Conservation (phyloP, 1,140 invertebrate species). For the Psilanteris sp. region DNA sequence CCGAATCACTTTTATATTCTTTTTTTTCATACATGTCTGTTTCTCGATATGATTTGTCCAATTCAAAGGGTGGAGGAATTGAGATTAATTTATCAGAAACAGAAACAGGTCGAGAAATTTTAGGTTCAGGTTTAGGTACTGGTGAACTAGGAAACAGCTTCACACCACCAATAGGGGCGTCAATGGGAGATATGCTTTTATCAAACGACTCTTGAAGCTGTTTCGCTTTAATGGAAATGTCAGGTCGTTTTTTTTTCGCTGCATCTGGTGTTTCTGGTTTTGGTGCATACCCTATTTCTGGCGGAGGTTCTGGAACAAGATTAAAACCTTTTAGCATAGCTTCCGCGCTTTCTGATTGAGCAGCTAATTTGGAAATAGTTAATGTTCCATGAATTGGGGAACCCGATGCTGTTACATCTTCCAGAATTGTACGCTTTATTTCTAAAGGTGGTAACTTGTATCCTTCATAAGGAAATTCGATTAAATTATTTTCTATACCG, state of each 20-base stretch:
- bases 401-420: conserved; percentile 72
- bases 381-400: conserved; percentile 71
- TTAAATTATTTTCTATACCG: conserved; percentile 75
- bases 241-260: conserved; percentile 78
- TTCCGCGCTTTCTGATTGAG: conserved; percentile 74
- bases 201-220: conserved; percentile 83
- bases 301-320: conserved; percentile 85
- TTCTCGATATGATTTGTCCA: conserved; percentile 47
- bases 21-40: conserved; percentile 43
- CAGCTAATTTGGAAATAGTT: conserved; percentile 72
- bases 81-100: conserved; percentile 51
- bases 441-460: conserved; percentile 71
- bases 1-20: conserved; percentile 51
- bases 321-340: conserved; percentile 79
- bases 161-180: conserved; percentile 84
- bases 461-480: conserved; percentile 76
- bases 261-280: conserved; percentile 76
- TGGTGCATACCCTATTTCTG: conserved; percentile 85
- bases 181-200: conserved; percentile 80
- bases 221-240: conserved; percentile 83
- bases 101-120: conserved; percentile 37
- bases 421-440: conserved; percentile 70
- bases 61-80: conserved; percentile 73
- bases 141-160: conserved; percentile 81
- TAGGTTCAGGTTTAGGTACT: conserved; percentile 63